Base-by-base conservation (phyloP, 2,888 invertebrate genomes). In the Drosophila birchii region DNA sequence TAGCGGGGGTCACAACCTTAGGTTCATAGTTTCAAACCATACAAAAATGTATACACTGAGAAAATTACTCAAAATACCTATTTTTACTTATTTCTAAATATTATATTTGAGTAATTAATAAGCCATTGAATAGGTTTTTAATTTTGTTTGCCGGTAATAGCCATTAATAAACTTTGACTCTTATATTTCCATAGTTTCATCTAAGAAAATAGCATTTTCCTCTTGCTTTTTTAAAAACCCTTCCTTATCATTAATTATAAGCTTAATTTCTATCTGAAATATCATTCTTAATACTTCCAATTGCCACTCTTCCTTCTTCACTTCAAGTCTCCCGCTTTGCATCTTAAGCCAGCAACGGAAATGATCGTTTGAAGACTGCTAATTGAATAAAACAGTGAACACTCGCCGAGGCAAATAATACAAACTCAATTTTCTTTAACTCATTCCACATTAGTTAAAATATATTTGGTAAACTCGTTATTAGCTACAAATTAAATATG, bases 391-490 rank as follows among this genome's bases (percentile, higher is more conserved):
- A 41, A 26, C 9, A 36, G 7, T 16, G 36, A 34, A 5, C 26
- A 16, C 39, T 49, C 3, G 9, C 16, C 18, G 1, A 16, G 5
- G 41, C 2, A 32, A 26, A 29, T 26, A 64, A n/a, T 58, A 55
- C 23, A 54, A 58, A 45, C 45, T 43, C 59, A 18, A 47, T 62
- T 29, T 64, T 67, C 63, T 32, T 74, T 70, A 59, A 62, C 62
- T 60, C 62, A 86, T 55, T 62, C 47, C 73, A 79, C 56, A 74
- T 59, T 85, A 53, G 51, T 78, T 81, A 73, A 76, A 69, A 73
- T 83, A 86, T 57, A 74, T 71, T 78, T 85, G 64, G 62, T 72
- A 73, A 73, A 51, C 62, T 80, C 69, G 76, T 61, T 69, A 67
- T 88, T 71, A 80, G 67, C 77, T 86, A 80, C 57, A 70, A 76